Conservation (phyloP, 2,113 vertebrate species). For the Psammodynastes pulverulentus region DNA sequence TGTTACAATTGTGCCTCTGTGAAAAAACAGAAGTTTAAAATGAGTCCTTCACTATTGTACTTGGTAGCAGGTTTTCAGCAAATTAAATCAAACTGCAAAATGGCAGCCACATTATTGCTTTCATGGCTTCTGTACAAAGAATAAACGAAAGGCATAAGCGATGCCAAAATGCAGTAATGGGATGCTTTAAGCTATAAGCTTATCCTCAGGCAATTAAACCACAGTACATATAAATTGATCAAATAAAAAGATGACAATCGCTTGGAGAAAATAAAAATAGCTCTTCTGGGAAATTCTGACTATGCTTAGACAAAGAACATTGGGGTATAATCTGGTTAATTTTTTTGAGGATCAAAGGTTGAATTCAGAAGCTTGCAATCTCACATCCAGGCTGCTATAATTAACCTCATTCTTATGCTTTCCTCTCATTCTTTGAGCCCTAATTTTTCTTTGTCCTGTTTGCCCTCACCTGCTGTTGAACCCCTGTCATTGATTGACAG, state of each 20-base stretch:
- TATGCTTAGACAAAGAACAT: not conserved
- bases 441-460: not conserved
- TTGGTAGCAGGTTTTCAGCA: not conserved
- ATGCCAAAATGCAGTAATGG: conserved; percentile 5
- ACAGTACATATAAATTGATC: conserved; percentile 1
- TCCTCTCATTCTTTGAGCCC: not conserved
- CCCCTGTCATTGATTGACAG: not conserved
- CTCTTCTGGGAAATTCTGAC: not conserved
- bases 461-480: not conserved
- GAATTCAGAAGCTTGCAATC: not conserved
- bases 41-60: not conserved
- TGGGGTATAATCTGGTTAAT: not conserved
- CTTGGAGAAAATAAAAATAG: not conserved
- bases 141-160: not conserved
- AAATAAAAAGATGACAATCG: conserved; percentile 1
- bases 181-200: conserved; percentile 14
- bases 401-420: not conserved
- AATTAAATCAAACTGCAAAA: not conserved
- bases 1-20: not conserved
- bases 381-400: not conserved
- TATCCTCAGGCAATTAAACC: conserved; percentile 15
- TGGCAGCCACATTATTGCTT: not conserved
- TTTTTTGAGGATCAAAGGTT: not conserved
- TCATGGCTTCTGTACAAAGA: not conserved
- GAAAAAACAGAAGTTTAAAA: not conserved